A percentile compares a stretch with the other conserved stretches of the same genome.
Conservation (phyloP, 2,888 invertebrate genomes). For the Amiota communis region DNA sequence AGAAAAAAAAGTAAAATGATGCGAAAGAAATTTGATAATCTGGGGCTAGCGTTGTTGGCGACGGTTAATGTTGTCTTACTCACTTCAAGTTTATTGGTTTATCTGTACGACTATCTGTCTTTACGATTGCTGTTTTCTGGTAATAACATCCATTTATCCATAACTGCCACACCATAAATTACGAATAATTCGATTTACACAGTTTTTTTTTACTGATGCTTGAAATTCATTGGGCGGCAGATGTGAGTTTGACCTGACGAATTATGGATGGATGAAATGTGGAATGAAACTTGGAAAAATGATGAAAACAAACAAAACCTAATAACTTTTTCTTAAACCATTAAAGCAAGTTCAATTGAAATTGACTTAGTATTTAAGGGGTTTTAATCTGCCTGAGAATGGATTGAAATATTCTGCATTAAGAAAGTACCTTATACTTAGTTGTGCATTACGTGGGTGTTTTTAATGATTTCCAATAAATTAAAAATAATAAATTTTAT, state of each 20-base stretch:
- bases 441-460: too few relatives aligned
- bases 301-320: slow-evolving; percentile 70
- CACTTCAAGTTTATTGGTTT: slow-evolving; percentile 67
- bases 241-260: too few relatives aligned
- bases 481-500: too few relatives aligned
- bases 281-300: too few relatives aligned
- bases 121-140: slow-evolving; percentile 34
- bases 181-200: slow-evolving; percentile 72
- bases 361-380: slow-evolving; percentile 41
- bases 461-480: too few relatives aligned
- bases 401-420: too few relatives aligned
- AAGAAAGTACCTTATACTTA: too few relatives aligned
- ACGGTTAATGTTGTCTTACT: slow-evolving; percentile 52
- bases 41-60: slow-evolving; percentile 31
- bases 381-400: too few relatives aligned
- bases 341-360: slow-evolving; percentile 40
- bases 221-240: too few relatives aligned
- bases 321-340: slow-evolving; percentile 68
- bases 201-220: slow-evolving; percentile 57
- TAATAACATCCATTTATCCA: slow-evolving; percentile 65
- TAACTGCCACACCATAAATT: slow-evolving; percentile 69
- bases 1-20: neutral
- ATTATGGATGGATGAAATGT: too few relatives aligned
- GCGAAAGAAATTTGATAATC: neutral
- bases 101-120: slow-evolving; percentile 42